A percentile compares a stretch with the other conserved stretches of the same genome.
Conservation (phyloP, 2,888 invertebrate species). For the Athrips mouffetella region DNA sequence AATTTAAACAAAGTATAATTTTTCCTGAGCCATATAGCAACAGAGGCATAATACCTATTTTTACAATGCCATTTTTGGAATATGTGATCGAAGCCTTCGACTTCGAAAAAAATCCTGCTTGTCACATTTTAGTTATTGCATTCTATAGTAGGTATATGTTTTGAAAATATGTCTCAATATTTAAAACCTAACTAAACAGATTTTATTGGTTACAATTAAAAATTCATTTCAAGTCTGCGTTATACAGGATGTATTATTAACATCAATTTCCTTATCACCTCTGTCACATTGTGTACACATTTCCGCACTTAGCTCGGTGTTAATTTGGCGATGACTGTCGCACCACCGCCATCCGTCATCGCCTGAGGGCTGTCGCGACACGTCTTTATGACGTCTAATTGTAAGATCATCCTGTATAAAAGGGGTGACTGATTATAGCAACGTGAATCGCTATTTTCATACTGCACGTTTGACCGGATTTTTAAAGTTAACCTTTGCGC, state of each 20-base stretch:
- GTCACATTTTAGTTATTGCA: too few species aligned
- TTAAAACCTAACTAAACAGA: too few species aligned
- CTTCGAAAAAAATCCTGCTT: too few species aligned
- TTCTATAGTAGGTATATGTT: too few species aligned
- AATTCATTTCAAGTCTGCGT: too few species aligned
- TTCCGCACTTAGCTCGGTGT: slow-evolving; percentile 71
- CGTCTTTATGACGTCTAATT: slow-evolving; percentile 68
- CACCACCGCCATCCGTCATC: slow-evolving; percentile 64
- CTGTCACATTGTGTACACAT: slow-evolving; percentile 63
- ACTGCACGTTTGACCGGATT: slow-evolving; percentile 16
- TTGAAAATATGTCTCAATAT: too few species aligned
- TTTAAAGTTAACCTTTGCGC: slow-evolving; percentile 30
- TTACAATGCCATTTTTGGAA: too few species aligned
- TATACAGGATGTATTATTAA: slow-evolving; percentile 35
- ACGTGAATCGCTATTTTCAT: slow-evolving; percentile 59
- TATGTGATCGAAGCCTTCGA: too few species aligned
- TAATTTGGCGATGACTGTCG: slow-evolving; percentile 72
- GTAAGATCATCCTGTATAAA: slow-evolving; percentile 61
- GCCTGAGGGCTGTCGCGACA: slow-evolving; percentile 48
- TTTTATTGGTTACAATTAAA: too few species aligned
- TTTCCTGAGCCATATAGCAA: too few species aligned
- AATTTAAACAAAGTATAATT: too few species aligned
- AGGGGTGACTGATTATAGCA: slow-evolving; percentile 63
- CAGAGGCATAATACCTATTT: too few species aligned
- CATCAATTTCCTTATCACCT: slow-evolving; percentile 40